Evolutionary conservation across 2,113 vertebrate species (phyloP), one percentile per base, ranked within the genome.

Genomic region (Psephotus haematonotus): DNA sequence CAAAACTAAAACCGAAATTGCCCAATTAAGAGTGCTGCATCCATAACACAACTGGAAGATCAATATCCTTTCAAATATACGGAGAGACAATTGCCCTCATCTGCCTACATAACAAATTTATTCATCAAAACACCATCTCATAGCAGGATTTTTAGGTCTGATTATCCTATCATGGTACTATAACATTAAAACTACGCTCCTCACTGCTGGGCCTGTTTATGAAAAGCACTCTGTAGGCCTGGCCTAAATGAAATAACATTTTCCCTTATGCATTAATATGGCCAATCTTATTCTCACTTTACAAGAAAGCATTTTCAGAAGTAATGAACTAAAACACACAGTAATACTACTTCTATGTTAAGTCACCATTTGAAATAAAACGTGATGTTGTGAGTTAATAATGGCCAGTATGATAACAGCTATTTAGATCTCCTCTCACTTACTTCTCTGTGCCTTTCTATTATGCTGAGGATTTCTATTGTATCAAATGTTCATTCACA

Each of bases 1-100:
- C 60, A 74, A 92, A 97, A 76, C 47, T 69, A 94, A 84, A 83
- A 2, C 47, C 49, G 43, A 90, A 88, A 96, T 55, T 53, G 82
- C 79, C 76, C 85, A 96, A 93, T 97, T 97, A 97, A 97, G 94
- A 83, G 57, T 60, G 43, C 63, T 92, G 39, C 11, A 25, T 92
- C 60, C 1, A 86, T 95, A 97, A 94, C 75, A 95, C 82, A 97
- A 87, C 62, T 90, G 86, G 80, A 92, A 89, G 85, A 97, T 98
- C 96, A 37, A 98, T 97, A 95, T 4, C 37, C 75, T 69, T 97
- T 95, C 84, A 95, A 85, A 95, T 53, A 65, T 67, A 92, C 79
- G 77, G 17, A 78, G 39, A 96, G 74, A 63, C 63, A 92, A 96
- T 97, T 88, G 79, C 22, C 69, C 65, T 31, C 67, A 91, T 76